Evolutionary conservation across 2,888 invertebrate species (phyloP).

Genomic region (Athalia rosae): DNA sequence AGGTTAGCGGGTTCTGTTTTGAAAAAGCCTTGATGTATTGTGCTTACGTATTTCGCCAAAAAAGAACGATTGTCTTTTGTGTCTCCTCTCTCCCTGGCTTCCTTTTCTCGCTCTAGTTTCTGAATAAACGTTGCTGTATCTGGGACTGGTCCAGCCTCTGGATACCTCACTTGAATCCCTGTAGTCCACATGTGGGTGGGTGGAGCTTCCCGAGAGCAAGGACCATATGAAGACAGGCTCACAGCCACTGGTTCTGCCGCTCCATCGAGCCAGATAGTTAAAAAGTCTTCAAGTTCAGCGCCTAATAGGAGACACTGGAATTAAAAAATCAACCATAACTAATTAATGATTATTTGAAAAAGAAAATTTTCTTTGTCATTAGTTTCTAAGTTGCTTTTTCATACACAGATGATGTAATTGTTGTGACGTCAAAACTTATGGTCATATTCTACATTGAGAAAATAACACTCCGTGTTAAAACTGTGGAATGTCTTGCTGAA

Average conservation of each 20-base stretch:
- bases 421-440: conserved; percentile 5
- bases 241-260: conserved; percentile 87
- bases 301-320: conserved; percentile 83
- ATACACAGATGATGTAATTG: background rate
- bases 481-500: background rate
- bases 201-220: conserved; percentile 70
- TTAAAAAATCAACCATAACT: conserved; percentile 53
- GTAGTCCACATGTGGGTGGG: conserved; percentile 81
- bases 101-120: conserved; percentile 93
- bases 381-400: no score
- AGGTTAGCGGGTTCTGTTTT: conserved; percentile 49
- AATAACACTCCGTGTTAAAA: background rate
- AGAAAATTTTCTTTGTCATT: background rate
- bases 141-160: conserved; percentile 91
- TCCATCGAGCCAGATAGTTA: conserved; percentile 88
- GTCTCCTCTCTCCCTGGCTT: conserved; percentile 91
- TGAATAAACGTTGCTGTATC: conserved; percentile 97
- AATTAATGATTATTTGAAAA: conserved; percentile 1
- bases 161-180: conserved; percentile 85
- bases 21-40: background rate
- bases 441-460: no score
- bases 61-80: conserved; percentile 96
- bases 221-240: conserved; percentile 76
- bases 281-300: conserved; percentile 84
- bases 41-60: conserved; percentile 97